These are phyloP conservation scores for Pycnonotus jocosus DNA, from an alignment of 2,113 vertebrate genomes.

Conservation along the genomic window DNA sequence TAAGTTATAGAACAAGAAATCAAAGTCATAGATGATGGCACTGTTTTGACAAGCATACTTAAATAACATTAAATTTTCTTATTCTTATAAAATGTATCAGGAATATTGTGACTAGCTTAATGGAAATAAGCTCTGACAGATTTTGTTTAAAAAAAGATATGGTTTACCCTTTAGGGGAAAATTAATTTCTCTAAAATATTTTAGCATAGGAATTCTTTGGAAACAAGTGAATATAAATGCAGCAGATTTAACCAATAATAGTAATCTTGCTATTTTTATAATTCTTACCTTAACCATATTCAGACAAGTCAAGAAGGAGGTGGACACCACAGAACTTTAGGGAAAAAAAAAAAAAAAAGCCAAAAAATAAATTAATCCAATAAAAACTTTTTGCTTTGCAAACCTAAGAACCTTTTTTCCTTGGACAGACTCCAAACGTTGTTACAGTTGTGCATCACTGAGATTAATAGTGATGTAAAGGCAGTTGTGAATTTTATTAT, in stretches of 20 bases:
- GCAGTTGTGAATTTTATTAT: conserved; percentile 29
- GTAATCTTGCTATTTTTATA: not conserved
- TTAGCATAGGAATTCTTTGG: not conserved
- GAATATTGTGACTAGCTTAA: not conserved
- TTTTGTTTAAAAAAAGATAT: not conserved
- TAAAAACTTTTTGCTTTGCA: not conserved
- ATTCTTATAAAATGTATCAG: not conserved
- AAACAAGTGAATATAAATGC: not conserved
- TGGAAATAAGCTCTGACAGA: not conserved
- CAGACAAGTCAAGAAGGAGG: not conserved
- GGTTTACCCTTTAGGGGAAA: not conserved
- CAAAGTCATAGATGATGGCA: not conserved
- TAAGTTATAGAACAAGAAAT: not conserved
- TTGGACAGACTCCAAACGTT: conserved; percentile 41
- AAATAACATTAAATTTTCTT: not conserved
- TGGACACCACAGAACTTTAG: not conserved
- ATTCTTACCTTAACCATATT: not conserved
- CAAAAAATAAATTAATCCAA: not conserved
- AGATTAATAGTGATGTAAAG: conserved; percentile 9
- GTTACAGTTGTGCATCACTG: conserved; percentile 31
- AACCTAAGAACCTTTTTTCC: not conserved
- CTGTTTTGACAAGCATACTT: not conserved
- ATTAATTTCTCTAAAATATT: not conserved
- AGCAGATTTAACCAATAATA: not conserved
- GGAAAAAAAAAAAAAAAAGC: not conserved